Percentiles rank a stretch among this genome's conserved stretches.
Conservation (phyloP, 2,113 vertebrate species). For the Prionailurus bengalensis region DNA sequence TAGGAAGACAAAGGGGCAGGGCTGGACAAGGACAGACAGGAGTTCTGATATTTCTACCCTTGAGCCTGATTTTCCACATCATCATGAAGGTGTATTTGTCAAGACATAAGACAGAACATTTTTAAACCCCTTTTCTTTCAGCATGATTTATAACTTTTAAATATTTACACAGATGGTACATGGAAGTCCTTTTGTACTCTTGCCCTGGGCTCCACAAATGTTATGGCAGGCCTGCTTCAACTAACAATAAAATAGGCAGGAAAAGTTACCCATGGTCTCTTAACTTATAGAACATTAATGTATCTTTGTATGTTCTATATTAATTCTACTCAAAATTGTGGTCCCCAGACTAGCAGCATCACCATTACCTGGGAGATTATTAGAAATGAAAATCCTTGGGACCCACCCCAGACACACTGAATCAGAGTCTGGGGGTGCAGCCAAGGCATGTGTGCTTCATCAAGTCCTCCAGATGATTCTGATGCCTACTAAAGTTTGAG, state of each 20-base stretch:
- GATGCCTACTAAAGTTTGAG: neutral
- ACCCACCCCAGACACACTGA: neutral
- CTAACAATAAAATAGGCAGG: neutral
- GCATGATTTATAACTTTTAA: conserved; percentile 25
- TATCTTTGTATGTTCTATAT: neutral
- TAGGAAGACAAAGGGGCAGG: neutral
- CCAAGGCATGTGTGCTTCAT: neutral
- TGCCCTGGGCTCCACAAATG: neutral
- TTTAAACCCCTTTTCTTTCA: neutral
- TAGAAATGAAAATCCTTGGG: neutral
- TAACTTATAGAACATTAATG: neutral
- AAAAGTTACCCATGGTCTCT: neutral
- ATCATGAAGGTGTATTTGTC: neutral
- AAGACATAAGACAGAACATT: neutral
- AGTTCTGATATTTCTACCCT: neutral
- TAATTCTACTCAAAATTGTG: neutral
- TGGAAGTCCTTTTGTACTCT: neutral
- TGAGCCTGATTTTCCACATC: neutral
- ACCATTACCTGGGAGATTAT: too few relatives aligned
- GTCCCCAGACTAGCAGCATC: neutral
- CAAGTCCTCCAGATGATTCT: neutral
- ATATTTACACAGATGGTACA: neutral
- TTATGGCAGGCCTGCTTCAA: neutral
- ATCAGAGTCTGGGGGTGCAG: neutral
- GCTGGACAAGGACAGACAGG: neutral